Conservation (phyloP, 2,113 vertebrate genomes). For the Notarius lentiginosus region DNA sequence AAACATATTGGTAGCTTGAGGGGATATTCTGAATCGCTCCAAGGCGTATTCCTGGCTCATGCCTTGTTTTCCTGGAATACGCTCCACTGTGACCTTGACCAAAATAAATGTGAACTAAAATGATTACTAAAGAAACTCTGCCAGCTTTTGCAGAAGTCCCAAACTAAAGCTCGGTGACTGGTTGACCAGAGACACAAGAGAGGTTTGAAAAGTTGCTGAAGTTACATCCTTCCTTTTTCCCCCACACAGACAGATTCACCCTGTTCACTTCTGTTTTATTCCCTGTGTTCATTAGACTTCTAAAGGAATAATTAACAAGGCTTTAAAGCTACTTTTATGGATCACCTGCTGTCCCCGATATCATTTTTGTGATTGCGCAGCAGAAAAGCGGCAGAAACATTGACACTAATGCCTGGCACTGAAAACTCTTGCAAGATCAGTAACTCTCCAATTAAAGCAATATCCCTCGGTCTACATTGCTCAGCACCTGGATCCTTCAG, state of each 20-base stretch:
- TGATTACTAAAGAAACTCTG: not conserved
- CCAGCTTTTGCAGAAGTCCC: not conserved
- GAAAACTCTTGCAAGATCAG: slow-evolving; percentile 75
- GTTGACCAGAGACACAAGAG: slow-evolving; percentile 14
- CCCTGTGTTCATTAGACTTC: slow-evolving; percentile 77
- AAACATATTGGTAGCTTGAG: too few relatives aligned
- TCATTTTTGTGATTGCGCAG: slow-evolving; percentile 80
- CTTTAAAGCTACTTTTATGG: slow-evolving; percentile 81
- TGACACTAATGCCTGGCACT: slow-evolving; percentile 72
- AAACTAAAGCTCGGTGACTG: slow-evolving; percentile 43
- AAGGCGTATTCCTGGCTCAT: not conserved
- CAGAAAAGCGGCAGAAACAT: slow-evolving; percentile 71
- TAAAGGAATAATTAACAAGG: slow-evolving; percentile 81
- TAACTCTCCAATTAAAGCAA: slow-evolving; percentile 76
- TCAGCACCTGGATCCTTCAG: slow-evolving; percentile 57
- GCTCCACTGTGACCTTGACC: not conserved
- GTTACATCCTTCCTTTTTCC: slow-evolving; percentile 41
- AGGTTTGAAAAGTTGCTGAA: slow-evolving; percentile 62
- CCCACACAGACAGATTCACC: slow-evolving; percentile 63
- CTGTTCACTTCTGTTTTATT: slow-evolving; percentile 65
- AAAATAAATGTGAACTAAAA: not conserved
- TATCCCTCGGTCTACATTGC: slow-evolving; percentile 67
- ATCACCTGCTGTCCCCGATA: slow-evolving; percentile 81
- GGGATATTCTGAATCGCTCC: too few relatives aligned
- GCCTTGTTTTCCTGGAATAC: not conserved